Base-by-base conservation (phyloP, 2,797 vertebrate genomes). In the Hemibagrus guttatus region DNA sequence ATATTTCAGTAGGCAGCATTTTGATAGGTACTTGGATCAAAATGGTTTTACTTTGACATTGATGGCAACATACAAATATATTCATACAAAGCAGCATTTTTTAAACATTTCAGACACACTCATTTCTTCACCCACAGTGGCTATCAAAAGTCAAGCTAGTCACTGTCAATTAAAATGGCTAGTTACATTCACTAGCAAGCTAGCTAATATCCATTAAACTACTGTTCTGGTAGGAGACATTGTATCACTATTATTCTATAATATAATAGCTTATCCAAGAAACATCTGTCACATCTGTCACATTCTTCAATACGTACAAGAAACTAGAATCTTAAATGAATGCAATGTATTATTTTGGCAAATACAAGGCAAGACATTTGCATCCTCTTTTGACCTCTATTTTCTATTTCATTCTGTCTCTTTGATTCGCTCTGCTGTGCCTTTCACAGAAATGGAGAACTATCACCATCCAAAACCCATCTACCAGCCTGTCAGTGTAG, bases 401-500 rank as follows among this genome's bases (percentile, higher is more conserved):
- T 72, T 88, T 68, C 81, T 87, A 69, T 76, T 82, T 81, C 52
- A 64, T 59, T 84, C 87, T 81, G 72, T 81, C 76, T 46, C 19
- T 75, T 79, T 46, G 16, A 76, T 35, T 86, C 72, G 79, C 58
- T 69, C 26, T 79, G 31, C 6, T 52, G 46, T 79, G 64, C 39
- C 75, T 80, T 88, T 87, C 83, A 26, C 49, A 49, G 31, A 78
- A 85, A 88, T 83, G 71, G 78, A 85, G 84, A 88, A 71, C 58
- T 66, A 88, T 88, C 80, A 84, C 58, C 72, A 54, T 83, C 83
- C 58, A 35, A 76, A 89, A 85, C 61, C 52, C 49, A 74, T 87
- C 69, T 68, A 76, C 87, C 68, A 83, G 76, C 83, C 86, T 89
- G 87, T 88, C 88, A 86, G 58, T 61, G 52, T 58, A 75, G 69